phyloP scores from a whole-genome alignment of 2,113 vertebrate genomes.

The Tachuris rubrigastra region DNA sequence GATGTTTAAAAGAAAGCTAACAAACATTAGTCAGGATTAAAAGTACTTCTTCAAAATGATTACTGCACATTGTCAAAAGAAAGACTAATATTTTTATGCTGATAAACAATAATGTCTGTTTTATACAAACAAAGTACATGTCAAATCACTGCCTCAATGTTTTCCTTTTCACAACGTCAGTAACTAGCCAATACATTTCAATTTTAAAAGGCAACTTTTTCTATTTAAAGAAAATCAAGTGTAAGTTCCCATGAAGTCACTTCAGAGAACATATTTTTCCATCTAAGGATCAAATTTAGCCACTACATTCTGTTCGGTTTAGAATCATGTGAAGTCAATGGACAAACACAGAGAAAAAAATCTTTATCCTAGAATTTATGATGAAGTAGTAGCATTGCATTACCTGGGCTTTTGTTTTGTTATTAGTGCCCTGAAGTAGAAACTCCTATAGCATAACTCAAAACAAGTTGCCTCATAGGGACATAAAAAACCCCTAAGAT shows the following conservation, averaged over 20 bases:
- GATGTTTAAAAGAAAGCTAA: background rate
- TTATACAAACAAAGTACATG: background rate
- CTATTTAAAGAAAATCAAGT: background rate
- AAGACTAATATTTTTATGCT: background rate
- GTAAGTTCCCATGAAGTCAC: background rate
- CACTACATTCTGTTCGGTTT: background rate
- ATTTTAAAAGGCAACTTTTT: background rate
- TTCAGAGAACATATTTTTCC: background rate
- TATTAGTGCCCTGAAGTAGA: background rate
- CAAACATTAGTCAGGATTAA: background rate
- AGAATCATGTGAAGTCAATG: background rate
- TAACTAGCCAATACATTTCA: background rate
- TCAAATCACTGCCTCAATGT: background rate
- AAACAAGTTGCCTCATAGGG: background rate
- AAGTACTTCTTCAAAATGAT: background rate
- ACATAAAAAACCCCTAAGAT: background rate
- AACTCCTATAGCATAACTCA: background rate
- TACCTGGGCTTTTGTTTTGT: background rate
- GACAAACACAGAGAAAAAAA: background rate
- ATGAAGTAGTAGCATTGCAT: background rate
- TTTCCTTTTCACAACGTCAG: background rate
- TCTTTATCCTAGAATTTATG: background rate
- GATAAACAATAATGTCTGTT: background rate
- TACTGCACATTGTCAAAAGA: background rate
- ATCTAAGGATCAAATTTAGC: background rate